Conservation (phyloP, 2,113 vertebrate genomes). For the Phrynosoma platyrhinos region DNA sequence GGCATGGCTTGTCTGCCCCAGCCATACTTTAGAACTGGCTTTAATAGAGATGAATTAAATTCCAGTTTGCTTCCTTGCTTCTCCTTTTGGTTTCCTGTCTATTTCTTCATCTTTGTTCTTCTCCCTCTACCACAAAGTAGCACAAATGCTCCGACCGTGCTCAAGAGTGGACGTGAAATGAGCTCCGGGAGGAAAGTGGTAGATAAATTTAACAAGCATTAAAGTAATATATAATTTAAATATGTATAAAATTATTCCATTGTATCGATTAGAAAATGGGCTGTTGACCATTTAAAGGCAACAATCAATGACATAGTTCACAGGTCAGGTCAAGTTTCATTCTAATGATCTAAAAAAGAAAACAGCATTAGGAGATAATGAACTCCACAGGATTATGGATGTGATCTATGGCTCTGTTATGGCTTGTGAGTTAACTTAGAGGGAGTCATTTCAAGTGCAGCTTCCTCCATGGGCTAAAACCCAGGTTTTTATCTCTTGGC, state of each 20-base stretch:
- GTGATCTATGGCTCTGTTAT: constrained; percentile 77
- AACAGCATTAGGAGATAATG: constrained; percentile 86
- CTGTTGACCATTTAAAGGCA: constrained; percentile 85
- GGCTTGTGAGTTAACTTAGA: constrained; percentile 58
- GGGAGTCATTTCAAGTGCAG: constrained; percentile 65
- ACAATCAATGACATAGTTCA: constrained; percentile 87
- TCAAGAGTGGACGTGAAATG: constrained; percentile 69
- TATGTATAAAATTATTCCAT: constrained; percentile 86
- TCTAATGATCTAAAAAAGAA: constrained; percentile 83
- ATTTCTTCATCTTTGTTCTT: background rate
- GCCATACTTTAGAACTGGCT: constrained; percentile 36
- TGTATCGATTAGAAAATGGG: constrained; percentile 87
- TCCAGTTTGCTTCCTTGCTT: constrained; percentile 43
- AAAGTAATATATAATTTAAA: constrained; percentile 90
- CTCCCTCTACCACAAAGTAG: constrained; percentile 55
- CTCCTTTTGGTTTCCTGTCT: constrained; percentile 7
- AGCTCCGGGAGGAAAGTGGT: constrained; percentile 77
- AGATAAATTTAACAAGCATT: constrained; percentile 87
- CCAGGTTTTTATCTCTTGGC: constrained; percentile 76
- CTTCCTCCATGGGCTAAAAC: constrained; percentile 62
- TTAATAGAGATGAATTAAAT: constrained; percentile 17
- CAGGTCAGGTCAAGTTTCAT: constrained; percentile 87
- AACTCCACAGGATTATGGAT: constrained; percentile 77
- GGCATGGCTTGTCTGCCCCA: constrained; percentile 21
- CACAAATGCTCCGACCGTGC: constrained; percentile 70